phyloP scores from a whole-genome alignment of 2,113 vertebrate genomes.

The Anser cygnoides region DNA sequence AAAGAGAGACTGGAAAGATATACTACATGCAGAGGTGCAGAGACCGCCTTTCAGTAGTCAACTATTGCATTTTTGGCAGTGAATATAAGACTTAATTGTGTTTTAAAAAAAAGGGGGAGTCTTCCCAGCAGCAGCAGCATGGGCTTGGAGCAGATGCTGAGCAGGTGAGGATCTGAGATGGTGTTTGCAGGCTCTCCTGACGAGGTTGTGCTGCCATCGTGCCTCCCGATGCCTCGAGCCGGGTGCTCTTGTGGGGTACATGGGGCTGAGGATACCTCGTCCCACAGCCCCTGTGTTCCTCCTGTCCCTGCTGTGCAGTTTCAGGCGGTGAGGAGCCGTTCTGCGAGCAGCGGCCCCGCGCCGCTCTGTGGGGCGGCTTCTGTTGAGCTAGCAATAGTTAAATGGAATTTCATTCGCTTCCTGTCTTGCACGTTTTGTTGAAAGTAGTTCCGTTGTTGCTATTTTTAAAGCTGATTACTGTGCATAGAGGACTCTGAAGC shows the following conservation, averaged over 20 bases:
- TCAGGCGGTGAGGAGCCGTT: no score
- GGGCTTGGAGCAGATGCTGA: neutral
- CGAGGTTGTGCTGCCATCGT: no score
- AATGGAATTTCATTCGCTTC: slow-evolving; percentile 74
- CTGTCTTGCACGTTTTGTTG: slow-evolving; percentile 70
- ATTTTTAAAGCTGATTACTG: slow-evolving; percentile 71
- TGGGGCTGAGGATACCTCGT: no score
- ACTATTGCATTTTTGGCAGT: neutral
- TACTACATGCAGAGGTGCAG: neutral
- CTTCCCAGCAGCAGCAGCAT: rapidly evolving
- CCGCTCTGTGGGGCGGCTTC: neutral
- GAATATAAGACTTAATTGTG: neutral
- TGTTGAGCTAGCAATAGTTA: slow-evolving; percentile 52
- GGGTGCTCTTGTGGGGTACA: no score
- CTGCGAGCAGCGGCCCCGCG: rapidly evolving
- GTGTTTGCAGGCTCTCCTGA: no score
- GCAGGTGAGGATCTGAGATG: no score
- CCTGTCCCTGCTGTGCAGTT: neutral
- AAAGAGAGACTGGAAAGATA: neutral
- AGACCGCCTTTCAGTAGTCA: neutral
- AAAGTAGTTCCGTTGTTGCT: slow-evolving; percentile 71
- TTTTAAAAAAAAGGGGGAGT: neutral
- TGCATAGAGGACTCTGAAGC: slow-evolving; percentile 13
- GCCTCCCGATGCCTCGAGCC: no score
- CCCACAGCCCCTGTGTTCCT: neutral